Base-by-base conservation (phyloP, 2,888 invertebrate genomes). In the Synergus umbraculus region DNA sequence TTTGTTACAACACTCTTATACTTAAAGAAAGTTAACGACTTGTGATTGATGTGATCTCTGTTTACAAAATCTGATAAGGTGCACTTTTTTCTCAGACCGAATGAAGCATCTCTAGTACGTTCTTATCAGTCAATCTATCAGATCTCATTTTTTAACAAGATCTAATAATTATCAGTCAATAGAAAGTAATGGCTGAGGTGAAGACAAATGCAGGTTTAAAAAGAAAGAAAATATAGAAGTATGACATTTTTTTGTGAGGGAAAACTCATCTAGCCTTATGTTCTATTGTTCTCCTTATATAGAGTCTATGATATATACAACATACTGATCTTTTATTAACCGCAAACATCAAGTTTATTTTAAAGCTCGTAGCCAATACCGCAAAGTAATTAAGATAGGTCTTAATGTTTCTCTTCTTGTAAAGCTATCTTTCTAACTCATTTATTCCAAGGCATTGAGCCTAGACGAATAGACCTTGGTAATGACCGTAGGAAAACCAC, bases 401-500 rank as follows among this genome's bases (percentile, higher is more conserved):
- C 46, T 73, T 73, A 18, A 73, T 58, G 54, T 58, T 41, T 12
- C 49, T 73, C 37, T 41, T 18, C 4, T 1, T 54, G 54, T 37
- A 9, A 73, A 4, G 18, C 29, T 49, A 69, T 69, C 46, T 69
- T 65, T 49, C 15, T 49, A 54, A 37, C 54, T 54, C 54, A 54
- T 73, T 54, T 73, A 13, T n/a, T 37, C 54, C 41, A 73, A 15
- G 22, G 18, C 7, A 18, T 29, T 54, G 10, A 66, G 49, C n/a
- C 37, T 37, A 41, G 54, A 29, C 54, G 37, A 54, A 73, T 37
- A 73, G n/a, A 73, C 15, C n/a, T 73, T 73, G 54, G 22, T 73
- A 73, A 73, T 54, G 73, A 37, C 37, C 37, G 54, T 37, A 54
- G 73, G 41, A 41, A 73, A 73, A 73, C 54, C 73, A 58, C 37